Evolutionary conservation across 2,888 invertebrate genomes (phyloP), one percentile per base, ranked within the genome.

Genomic region (Acanthococcus lagerstroemiae): DNA sequence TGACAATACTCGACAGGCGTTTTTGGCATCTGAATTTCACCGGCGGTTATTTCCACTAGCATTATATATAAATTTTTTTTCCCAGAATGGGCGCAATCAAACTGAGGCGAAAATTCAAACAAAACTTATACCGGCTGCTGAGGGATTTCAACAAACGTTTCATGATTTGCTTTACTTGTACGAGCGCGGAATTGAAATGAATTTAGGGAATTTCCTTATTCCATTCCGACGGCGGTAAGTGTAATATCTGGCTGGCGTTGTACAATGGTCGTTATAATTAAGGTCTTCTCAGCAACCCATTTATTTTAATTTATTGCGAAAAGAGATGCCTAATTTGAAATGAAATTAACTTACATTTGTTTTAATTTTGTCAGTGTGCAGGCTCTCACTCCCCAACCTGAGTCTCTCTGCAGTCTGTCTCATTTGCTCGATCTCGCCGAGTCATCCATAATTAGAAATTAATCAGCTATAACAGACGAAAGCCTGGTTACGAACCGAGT

Each of bases 261-360:
- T 52, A 61, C 61, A 61, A 61, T 61, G 61, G 61, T 52, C 61
- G 61, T 61, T 61, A 61, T 61, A 61, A 61, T 61, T 61, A 61
- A 61, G 61, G 61, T 61, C 61, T 61, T 61, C 61, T 30, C 48
- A 26, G 54, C 50, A 52, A 61, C 61, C 54, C 61, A 61, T 61
- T 61, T 61, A 52, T 61, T 61, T 52, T 61, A 61, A 61, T 61
- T 61, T 61, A 61, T 61, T 50, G 61, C 48, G 61, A 50, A 61
- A 52, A 61, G 61, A 61, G 61, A 61, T 52, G 61, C 61, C 50
- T 61, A 61, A 61, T 61, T 61, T 61, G 61, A 61, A 61, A 61
- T 52, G 61, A 61, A 61, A 61, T 61, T 52, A 61, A 52, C 61
- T 61, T 61, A 61, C 61, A 61, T 61, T 61, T 61, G 61, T 61